Evolutionary conservation across 2,888 invertebrate species (phyloP), one percentile per base, ranked within the genome.

Genomic region (Euphydryas editha): DNA sequence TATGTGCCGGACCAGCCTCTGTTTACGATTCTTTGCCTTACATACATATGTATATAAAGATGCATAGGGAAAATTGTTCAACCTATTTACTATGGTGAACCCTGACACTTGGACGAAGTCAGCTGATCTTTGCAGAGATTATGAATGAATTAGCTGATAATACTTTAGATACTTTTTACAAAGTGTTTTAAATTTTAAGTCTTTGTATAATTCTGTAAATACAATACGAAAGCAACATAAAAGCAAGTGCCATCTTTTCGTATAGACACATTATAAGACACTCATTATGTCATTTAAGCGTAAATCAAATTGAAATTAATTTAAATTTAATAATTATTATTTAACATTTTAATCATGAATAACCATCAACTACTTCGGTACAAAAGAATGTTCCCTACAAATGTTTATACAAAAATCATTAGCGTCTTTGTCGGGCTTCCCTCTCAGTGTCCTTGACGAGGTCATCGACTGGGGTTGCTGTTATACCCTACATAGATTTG

Each of bases 381-480:
- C 36, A 54, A 54, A 54, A 24, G 36, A 54, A 36, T 36, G 54
- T 36, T 36, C 54, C 54, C 54, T 36, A 36, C 30, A 36, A 36
- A 54, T 54, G 17, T 54, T 59, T 54, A 63, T 67, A 66, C 54
- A 67, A 60, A 51, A 65, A 59, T 51, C 54, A 61, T 44, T 55
- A 57, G 62, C 59, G 65, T 79, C 83, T 82, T 79, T 78, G 78
- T 74, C 75, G 80, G 82, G 82, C 68, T 84, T 86, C 79, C 84
- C 82, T 83, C 80, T 73, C 72, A 51, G 47, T 63, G 72, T 62
- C 68, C 70, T 71, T 71, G 65, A 61, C 47, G 61, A 75, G 84
- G 81, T 85, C 84, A 83, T 78, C 82, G 84, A 80, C 81, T 79
- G 79, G 80, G 82, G 76, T 78, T 81, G 80, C 77, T 79, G 80